Evolutionary conservation across 2,113 vertebrate species (phyloP).

Genomic region (Geococcyx californianus): DNA sequence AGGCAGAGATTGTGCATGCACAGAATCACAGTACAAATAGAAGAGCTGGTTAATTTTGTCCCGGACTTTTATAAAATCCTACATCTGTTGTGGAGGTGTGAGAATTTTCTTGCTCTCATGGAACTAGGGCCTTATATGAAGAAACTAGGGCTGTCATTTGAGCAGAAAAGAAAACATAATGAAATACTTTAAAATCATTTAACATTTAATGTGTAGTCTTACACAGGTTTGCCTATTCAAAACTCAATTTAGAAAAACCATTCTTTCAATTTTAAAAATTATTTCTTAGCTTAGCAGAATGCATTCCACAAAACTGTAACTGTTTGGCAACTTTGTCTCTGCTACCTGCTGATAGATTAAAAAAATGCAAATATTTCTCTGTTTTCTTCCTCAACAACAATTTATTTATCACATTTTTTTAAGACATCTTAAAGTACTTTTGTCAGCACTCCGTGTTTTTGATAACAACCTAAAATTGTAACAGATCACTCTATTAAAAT

Average conservation of each 20-base stretch:
- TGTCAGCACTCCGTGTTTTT: background rate
- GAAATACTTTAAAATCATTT: background rate
- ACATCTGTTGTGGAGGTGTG: background rate
- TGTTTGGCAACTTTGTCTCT: background rate
- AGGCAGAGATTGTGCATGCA: background rate
- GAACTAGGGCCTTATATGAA: background rate
- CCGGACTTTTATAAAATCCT: background rate
- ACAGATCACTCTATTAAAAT: background rate
- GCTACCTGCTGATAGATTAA: background rate
- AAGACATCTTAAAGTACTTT: background rate
- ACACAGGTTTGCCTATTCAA: background rate
- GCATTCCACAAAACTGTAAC: background rate
- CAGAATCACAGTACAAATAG: background rate
- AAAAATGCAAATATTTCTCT: background rate
- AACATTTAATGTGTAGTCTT: background rate
- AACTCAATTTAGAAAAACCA: background rate
- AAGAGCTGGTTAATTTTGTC: slow-evolving; percentile 39
- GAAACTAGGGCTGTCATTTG: background rate
- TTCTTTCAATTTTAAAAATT: background rate
- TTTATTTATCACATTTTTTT: background rate
- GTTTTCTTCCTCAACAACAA: background rate
- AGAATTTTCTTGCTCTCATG: background rate
- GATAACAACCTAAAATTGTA: background rate
- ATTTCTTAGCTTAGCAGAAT: background rate
- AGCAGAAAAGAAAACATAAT: background rate